Percentiles rank a stretch among this genome's conserved stretches.
Conservation (phyloP, 2,888 invertebrate species). For the Phorcus lineatus region DNA sequence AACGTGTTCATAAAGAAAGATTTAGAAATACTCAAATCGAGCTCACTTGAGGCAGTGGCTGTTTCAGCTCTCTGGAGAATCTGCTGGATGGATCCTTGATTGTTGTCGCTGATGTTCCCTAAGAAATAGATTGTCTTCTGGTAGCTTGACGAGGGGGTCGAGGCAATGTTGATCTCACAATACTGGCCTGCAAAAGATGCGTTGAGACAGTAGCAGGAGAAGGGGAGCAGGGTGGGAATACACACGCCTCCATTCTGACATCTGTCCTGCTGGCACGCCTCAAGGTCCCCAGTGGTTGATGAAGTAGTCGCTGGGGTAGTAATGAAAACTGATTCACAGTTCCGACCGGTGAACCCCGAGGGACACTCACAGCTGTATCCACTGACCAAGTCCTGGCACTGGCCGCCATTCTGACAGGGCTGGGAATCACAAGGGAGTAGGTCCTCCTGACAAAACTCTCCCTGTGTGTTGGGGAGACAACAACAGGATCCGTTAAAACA, state of each 20-base stretch:
- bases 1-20: no score
- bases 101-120: conserved; percentile 11
- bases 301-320: conserved; percentile 9
- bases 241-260: conserved; percentile 1
- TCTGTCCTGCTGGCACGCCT: conserved; percentile 2
- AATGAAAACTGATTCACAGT: conserved; percentile 44
- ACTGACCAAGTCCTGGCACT: conserved; percentile 41
- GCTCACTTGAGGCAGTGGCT: not conserved
- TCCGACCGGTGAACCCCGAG: conserved; percentile 42
- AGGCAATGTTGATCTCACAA: not conserved
- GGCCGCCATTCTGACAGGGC: conserved; percentile 48
- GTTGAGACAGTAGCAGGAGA: not conserved
- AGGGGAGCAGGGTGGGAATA: not conserved
- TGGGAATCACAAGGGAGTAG: conserved; percentile 39
- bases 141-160: not conserved
- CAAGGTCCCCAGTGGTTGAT: conserved; percentile 21
- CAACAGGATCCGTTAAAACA: conserved; percentile 45
- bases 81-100: not conserved
- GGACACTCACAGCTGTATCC: conserved; percentile 49
- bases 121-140: not conserved
- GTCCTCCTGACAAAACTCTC: conserved; percentile 43
- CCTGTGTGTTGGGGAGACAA: conserved; percentile 44
- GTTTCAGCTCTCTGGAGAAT: not conserved
- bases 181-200: not conserved
- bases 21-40: no score